Conservation (phyloP, 1,140 invertebrate genomes). For the Akabosia matsudoensis region DNA sequence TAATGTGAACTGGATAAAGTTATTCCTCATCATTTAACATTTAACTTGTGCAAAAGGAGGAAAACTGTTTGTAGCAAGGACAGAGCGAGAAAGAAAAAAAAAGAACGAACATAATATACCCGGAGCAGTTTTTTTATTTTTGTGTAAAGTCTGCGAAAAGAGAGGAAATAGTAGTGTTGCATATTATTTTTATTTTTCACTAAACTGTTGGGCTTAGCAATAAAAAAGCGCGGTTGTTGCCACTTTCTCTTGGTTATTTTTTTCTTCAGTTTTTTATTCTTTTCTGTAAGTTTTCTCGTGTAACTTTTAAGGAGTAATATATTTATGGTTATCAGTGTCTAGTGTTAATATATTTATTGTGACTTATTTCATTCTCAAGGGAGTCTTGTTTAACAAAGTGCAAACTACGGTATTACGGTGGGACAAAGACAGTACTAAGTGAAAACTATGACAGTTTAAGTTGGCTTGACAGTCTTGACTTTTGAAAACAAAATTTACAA, state of each 20-base stretch:
- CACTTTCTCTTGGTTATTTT: not conserved
- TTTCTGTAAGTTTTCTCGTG: not conserved
- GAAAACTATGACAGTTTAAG: no score
- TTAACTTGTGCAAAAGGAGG: not conserved
- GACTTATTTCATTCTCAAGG: no score
- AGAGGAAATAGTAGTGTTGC: not conserved
- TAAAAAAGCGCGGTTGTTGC: not conserved
- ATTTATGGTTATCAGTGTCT: no score
- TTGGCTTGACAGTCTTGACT: no score
- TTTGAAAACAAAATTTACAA: no score
- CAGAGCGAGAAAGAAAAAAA: not conserved
- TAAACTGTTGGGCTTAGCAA: not conserved
- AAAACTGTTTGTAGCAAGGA: not conserved
- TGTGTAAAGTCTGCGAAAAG: not conserved
- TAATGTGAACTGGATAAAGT: constrained; percentile 28
- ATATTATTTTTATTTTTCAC: not conserved
- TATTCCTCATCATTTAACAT: constrained; percentile 29
- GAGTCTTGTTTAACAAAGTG: no score
- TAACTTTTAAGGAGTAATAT: not conserved
- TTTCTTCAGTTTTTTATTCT: not conserved
- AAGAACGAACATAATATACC: no score
- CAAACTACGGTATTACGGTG: no score
- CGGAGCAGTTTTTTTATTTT: no score
- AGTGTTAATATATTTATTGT: no score
- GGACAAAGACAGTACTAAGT: no score